Conservation (phyloP, 2,113 vertebrate species). For the Erythrolamprus reginae region DNA sequence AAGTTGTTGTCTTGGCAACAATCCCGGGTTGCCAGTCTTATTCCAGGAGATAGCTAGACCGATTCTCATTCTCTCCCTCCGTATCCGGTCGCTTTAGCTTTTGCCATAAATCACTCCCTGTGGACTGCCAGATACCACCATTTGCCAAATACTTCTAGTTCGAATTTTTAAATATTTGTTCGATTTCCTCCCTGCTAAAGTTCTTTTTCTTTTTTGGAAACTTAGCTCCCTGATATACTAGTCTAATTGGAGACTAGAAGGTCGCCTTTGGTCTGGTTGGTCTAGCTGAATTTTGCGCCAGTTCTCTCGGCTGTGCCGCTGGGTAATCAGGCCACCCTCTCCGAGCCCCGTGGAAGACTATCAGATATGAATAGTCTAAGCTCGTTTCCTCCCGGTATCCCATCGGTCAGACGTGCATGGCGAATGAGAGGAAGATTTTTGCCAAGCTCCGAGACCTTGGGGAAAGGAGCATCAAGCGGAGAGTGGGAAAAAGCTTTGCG, state of each 20-base stretch:
- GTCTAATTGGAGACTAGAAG: neutral
- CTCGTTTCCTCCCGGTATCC: conserved; percentile 27
- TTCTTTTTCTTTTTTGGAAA: neutral
- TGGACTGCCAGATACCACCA: neutral
- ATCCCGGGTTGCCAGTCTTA: neutral
- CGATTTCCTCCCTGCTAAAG: neutral
- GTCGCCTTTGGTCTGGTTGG: neutral
- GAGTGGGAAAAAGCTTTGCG: neutral
- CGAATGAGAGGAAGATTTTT: conserved; percentile 27
- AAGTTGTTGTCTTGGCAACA: neutral
- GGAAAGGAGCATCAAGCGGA: neutral
- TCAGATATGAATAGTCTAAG: neutral
- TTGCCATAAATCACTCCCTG: neutral
- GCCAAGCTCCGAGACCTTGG: conserved; percentile 15
- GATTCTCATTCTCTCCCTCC: neutral
- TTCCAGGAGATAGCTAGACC: neutral
- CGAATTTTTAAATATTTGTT: neutral
- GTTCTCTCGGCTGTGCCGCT: neutral
- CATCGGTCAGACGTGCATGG: conserved; percentile 23
- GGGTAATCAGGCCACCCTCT: neutral
- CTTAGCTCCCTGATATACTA: neutral
- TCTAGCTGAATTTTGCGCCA: neutral
- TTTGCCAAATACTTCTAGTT: neutral
- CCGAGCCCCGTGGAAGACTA: neutral
- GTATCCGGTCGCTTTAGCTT: neutral